These are phyloP conservation scores for Pyrgus malvae DNA, from an alignment of 2,888 invertebrate species.

Conservation along the genomic window DNA sequence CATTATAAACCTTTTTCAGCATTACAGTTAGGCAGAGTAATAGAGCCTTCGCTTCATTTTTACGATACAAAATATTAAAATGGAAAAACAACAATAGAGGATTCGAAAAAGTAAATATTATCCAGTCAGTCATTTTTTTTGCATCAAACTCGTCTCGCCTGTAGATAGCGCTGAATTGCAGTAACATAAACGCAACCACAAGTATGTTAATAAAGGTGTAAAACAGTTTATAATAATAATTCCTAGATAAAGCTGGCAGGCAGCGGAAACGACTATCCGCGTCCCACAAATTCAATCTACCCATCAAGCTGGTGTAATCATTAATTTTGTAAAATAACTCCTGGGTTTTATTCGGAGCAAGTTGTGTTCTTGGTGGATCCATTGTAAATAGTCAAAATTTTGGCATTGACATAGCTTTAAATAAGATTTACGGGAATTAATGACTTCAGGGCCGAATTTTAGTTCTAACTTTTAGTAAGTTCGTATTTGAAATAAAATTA, in stretches of 20 bases:
- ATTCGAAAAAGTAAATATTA: constrained; percentile 44
- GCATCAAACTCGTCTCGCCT: constrained; percentile 41
- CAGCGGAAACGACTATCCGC: constrained; percentile 34
- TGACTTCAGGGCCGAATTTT: too few relatives aligned
- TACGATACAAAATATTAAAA: constrained; percentile 36
- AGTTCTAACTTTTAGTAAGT: too few relatives aligned
- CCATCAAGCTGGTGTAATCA: constrained; percentile 29
- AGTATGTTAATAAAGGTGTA: constrained; percentile 34
- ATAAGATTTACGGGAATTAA: too few relatives aligned
- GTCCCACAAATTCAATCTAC: constrained; percentile 47
- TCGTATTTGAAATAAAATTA: too few relatives aligned
- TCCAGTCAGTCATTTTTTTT: constrained; percentile 41
- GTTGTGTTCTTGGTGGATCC: not conserved
- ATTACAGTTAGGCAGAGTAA: constrained; percentile 39
- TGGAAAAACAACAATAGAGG: constrained; percentile 40
- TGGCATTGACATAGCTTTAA: too few relatives aligned
- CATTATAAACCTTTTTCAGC: constrained; percentile 47
- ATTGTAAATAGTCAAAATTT: constrained; percentile 5
- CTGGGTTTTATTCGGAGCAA: not conserved
- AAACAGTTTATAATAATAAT: constrained; percentile 15
- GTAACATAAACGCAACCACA: constrained; percentile 37
- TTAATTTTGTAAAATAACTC: constrained; percentile 26
- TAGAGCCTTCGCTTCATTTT: constrained; percentile 37
- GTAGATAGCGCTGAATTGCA: constrained; percentile 42
- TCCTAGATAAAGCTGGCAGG: constrained; percentile 20